phyloP scores from a whole-genome alignment of 2,888 invertebrate genomes.

The Colletes collaris region DNA sequence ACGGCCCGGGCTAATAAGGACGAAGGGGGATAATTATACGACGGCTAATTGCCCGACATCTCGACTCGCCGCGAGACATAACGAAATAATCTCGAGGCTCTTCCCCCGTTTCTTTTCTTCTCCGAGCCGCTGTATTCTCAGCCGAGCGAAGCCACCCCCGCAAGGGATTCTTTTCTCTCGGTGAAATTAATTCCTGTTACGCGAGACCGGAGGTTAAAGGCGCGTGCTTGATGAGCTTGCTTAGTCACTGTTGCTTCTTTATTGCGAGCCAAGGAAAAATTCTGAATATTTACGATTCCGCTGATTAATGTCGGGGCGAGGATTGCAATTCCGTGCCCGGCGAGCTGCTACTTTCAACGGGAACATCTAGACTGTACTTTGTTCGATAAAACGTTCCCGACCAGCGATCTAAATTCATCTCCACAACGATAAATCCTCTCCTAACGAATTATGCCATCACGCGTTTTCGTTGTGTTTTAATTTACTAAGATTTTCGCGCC shows the following conservation, averaged over 20 bases:
- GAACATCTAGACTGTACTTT: constrained; percentile 32
- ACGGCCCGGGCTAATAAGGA: constrained; percentile 57
- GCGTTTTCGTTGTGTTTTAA: too few relatives aligned
- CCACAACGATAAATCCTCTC: neutral
- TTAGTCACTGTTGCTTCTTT: constrained; percentile 56
- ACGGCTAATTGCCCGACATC: constrained; percentile 74
- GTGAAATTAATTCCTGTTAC: constrained; percentile 69
- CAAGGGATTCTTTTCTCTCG: constrained; percentile 59
- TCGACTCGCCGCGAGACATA: constrained; percentile 68
- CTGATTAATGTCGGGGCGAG: constrained; percentile 37
- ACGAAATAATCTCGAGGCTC: constrained; percentile 71
- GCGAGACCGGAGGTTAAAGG: constrained; percentile 54
- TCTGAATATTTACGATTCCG: constrained; percentile 42
- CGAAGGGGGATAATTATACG: constrained; percentile 73
- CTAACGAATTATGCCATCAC: too few relatives aligned
- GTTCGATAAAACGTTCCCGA: constrained; percentile 31
- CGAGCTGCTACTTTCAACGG: constrained; percentile 18
- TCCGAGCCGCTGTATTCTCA: constrained; percentile 50
- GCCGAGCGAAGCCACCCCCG: constrained; percentile 59
- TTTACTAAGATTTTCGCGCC: too few relatives aligned
- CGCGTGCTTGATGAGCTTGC: constrained; percentile 56
- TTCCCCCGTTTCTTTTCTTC: constrained; percentile 33
- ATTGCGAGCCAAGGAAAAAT: constrained; percentile 25
- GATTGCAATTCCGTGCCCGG: constrained; percentile 25
- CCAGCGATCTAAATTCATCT: neutral